A percentile compares a stretch with the other conserved stretches of the same genome.
These are phyloP conservation scores for Lagocephalus sceleratus DNA, from an alignment of 2,797 vertebrate genomes.

Conservation along the genomic window DNA sequence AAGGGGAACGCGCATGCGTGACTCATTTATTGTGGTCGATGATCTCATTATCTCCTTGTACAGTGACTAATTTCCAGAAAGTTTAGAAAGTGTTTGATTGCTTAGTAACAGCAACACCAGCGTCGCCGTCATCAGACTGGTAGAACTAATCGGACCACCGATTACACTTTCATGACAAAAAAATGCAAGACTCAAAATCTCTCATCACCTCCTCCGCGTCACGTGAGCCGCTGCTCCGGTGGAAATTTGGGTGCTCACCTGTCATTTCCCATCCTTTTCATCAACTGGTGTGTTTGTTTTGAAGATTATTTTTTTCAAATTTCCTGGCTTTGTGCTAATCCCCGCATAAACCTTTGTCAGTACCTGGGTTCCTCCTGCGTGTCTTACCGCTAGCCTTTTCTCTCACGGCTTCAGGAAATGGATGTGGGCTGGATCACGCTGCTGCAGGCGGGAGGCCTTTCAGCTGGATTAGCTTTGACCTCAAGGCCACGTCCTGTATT, in stretches of 20 bases:
- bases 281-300: slow-evolving; percentile 4
- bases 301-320: slow-evolving; percentile 18
- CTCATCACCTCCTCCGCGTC: background rate
- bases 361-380: slow-evolving; percentile 43
- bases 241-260: background rate
- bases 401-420: slow-evolving; percentile 46
- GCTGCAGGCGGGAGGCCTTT: slow-evolving; percentile 42
- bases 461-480: slow-evolving; percentile 43
- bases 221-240: background rate
- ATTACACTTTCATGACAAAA: too few relatives aligned
- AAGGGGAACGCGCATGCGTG: too few relatives aligned
- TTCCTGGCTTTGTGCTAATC: slow-evolving; percentile 34
- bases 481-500: slow-evolving; percentile 26
- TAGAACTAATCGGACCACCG: too few relatives aligned
- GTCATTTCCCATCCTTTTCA: slow-evolving; percentile 8
- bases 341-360: slow-evolving; percentile 39
- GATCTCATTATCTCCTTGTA: too few relatives aligned
- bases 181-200: too few relatives aligned
- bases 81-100: too few relatives aligned
- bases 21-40: too few relatives aligned
- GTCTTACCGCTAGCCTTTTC: too few relatives aligned
- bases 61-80: too few relatives aligned
- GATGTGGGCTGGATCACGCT: slow-evolving; percentile 45
- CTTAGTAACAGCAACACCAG: too few relatives aligned
- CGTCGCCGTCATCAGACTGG: too few relatives aligned